phyloP scores from a whole-genome alignment of 1,140 invertebrate genomes.

The Ladona fulva region DNA sequence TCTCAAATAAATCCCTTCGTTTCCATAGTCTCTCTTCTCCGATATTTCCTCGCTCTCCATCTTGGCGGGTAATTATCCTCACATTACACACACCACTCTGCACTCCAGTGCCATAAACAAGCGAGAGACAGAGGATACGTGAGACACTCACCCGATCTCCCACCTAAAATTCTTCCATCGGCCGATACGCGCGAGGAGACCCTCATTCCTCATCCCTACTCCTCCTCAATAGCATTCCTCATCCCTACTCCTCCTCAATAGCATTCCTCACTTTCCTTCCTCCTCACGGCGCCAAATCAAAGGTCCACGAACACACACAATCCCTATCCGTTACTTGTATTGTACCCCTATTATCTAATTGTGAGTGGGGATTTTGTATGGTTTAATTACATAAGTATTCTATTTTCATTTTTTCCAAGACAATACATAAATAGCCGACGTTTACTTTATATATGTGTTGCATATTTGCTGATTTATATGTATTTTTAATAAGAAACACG shows the following conservation, averaged over 20 bases:
- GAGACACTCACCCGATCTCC: neutral
- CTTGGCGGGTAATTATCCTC: neutral
- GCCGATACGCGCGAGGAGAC: neutral
- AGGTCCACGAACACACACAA: too few species aligned
- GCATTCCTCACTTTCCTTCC: neutral
- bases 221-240: neutral
- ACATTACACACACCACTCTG: constrained; percentile 4
- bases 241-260: neutral
- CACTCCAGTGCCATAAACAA: constrained; percentile 3
- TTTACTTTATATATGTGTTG: too few species aligned
- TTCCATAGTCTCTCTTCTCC: too few species aligned
- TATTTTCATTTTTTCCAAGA: too few species aligned
- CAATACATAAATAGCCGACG: too few species aligned
- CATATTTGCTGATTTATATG: too few species aligned
- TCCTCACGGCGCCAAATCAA: neutral
- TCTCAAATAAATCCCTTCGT: too few species aligned
- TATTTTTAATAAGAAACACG: too few species aligned
- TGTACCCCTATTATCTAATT: too few species aligned
- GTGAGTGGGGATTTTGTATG: too few species aligned
- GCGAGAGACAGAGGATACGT: neutral
- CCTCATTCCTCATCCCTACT: neutral
- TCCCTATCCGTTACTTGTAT: too few species aligned
- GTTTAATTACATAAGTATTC: too few species aligned
- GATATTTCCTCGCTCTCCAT: neutral
- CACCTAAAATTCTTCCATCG: neutral